Conservation (phyloP, 2,113 vertebrate species). For the Nerophis ophidion region DNA sequence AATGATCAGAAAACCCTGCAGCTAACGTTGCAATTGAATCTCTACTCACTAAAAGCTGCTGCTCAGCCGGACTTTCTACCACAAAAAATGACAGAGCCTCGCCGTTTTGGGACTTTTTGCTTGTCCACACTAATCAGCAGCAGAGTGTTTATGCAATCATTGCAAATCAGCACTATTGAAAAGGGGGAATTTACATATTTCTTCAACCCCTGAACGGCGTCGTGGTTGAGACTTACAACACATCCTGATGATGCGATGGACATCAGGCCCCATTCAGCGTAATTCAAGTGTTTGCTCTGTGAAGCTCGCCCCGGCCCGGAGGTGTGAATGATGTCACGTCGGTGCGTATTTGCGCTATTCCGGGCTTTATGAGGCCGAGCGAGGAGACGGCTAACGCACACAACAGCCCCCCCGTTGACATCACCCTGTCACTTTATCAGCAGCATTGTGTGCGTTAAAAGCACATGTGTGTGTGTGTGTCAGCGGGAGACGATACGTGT, state of each 20-base stretch:
- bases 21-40: too few relatives aligned
- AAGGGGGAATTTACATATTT: constrained; percentile 16
- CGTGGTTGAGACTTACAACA: constrained; percentile 21
- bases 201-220: constrained; percentile 20
- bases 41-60: too few relatives aligned
- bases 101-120: constrained; percentile 2
- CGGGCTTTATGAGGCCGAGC: constrained; percentile 33
- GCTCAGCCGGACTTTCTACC: neutral
- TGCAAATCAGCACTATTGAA: constrained; percentile 15
- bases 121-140: neutral
- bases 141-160: constrained; percentile 25
- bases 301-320: constrained; percentile 15
- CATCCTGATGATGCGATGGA: constrained; percentile 21
- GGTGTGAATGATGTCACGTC: constrained; percentile 53
- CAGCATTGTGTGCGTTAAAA: constrained; percentile 23
- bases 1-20: too few relatives aligned
- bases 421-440: constrained; percentile 48
- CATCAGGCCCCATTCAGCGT: constrained; percentile 1
- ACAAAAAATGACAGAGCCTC: neutral
- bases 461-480: constrained; percentile 16
- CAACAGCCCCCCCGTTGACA: constrained; percentile 31
- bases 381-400: constrained; percentile 29
- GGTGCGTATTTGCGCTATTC: constrained; percentile 48
- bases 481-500: constrained; percentile 49
- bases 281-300: constrained; percentile 33